A percentile compares a stretch with the other conserved stretches of the same genome.
These are phyloP conservation scores for Gobionotothen gibberifrons DNA, from an alignment of 2,797 vertebrate genomes.

Conservation along the genomic window DNA sequence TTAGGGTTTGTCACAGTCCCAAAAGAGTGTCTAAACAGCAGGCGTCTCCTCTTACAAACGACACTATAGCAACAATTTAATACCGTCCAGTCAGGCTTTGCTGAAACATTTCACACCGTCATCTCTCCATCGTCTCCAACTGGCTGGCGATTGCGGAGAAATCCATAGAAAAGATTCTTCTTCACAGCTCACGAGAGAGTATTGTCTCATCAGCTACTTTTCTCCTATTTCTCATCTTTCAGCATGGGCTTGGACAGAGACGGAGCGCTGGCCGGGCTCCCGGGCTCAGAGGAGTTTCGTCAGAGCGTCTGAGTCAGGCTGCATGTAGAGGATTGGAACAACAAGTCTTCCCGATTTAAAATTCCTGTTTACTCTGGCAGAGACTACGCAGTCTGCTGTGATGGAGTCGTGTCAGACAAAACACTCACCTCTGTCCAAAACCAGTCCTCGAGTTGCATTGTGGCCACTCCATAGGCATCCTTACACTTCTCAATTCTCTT, in stretches of 20 bases:
- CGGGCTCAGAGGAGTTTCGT: constrained; percentile 48
- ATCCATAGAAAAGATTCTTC: constrained; percentile 62
- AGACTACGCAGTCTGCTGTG: constrained; percentile 48
- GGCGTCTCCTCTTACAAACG: constrained; percentile 41
- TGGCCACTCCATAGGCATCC: constrained; percentile 4
- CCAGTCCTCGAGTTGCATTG: constrained; percentile 39
- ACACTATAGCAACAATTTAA: constrained; percentile 28
- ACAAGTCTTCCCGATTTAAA: constrained; percentile 49
- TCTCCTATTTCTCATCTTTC: constrained; percentile 66
- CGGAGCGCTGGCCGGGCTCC: constrained; percentile 63
- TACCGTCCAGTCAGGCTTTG: constrained; percentile 25
- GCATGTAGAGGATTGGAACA: constrained; percentile 41
- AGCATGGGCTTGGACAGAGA: constrained; percentile 45
- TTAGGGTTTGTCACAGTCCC: constrained; percentile 69
- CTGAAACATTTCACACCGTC: constrained; percentile 40
- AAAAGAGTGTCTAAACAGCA: constrained; percentile 59
- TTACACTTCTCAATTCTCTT: constrained; percentile 59
- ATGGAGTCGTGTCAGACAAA: constrained; percentile 58
- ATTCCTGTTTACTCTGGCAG: constrained; percentile 58
- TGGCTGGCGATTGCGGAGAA: constrained; percentile 53
- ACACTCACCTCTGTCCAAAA: constrained; percentile 46
- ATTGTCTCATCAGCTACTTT: constrained; percentile 79
- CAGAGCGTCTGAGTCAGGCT: constrained; percentile 54
- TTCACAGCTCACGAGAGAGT: constrained; percentile 68
- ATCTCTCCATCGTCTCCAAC: constrained; percentile 28